Conservation (phyloP, 1,140 invertebrate genomes). For the Drosophila equinoxialis region DNA sequence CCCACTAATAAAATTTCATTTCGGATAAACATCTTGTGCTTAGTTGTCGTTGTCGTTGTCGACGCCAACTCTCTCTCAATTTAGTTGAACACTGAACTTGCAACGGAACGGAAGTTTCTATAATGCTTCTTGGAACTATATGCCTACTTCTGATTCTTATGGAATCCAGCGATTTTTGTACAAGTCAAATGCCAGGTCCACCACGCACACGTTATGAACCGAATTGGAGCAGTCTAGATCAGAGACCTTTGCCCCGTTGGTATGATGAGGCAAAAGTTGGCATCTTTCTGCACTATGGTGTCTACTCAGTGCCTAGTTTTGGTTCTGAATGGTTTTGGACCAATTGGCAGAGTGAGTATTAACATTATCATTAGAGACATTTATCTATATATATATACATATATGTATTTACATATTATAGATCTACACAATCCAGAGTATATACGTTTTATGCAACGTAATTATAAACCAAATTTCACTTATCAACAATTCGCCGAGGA, state of each 20-base stretch:
- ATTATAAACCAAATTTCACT: constrained; percentile 91
- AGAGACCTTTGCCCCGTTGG: constrained; percentile 92
- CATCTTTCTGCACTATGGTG: constrained; percentile 97
- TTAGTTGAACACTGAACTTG: constrained; percentile 6
- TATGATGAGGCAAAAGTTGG: constrained; percentile 95
- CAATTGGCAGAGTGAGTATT: constrained; percentile 87
- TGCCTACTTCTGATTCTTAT: not conserved
- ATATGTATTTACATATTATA: not conserved
- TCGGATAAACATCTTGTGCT: not conserved
- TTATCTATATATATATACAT: no score
- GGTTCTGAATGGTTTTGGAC: constrained; percentile 95
- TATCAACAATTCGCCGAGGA: constrained; percentile 94
- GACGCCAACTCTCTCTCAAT: not conserved
- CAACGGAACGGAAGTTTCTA: not conserved
- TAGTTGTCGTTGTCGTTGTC: not conserved
- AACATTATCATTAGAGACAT: no score
- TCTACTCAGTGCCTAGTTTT: constrained; percentile 94
- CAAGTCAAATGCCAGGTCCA: constrained; percentile 37
- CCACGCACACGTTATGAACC: constrained; percentile 84
- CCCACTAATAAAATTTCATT: not conserved
- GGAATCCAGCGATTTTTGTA: not conserved
- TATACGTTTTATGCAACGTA: constrained; percentile 88
- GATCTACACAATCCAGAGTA: constrained; percentile 73
- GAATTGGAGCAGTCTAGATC: constrained; percentile 93
- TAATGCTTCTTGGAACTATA: not conserved